Base-by-base conservation (phyloP, 2,113 vertebrate genomes). In the Burhinus oedicnemus region DNA sequence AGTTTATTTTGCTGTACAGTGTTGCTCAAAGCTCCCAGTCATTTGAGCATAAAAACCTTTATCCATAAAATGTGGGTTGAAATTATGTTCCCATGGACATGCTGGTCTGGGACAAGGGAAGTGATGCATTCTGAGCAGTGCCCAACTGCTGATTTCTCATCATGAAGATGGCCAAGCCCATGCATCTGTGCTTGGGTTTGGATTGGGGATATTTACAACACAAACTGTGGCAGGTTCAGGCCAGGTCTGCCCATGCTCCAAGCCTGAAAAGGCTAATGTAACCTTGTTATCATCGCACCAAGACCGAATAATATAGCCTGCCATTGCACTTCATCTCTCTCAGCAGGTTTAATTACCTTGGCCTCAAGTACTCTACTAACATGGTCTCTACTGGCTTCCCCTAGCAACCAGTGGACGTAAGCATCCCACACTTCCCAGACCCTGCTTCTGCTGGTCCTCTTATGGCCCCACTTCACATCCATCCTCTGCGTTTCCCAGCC, bases 231-330 rank as follows among this genome's bases (percentile, higher is more conserved):
- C 65, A 89, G 38, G 75, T 17, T 23, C 13, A 66, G 64, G 15
- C 27, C n/a, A 26, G 17, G 5, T 83, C 55, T 87, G 38, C 34
- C 55, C 15, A 5, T 19, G 11, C 7, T 83, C 22, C 17, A 66
- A 81, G 51, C 19, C 36, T 78, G n/a, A 45, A 70, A 86, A 74
- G 2, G 4, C 6, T 47, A 58, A 29, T 7, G 7, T 49, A 45
- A 58, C 23, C 3, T 2, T 11, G 11, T 17, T 47, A 40, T 30
- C 54, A 40, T 25, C 1, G 0, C 25, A 66, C 22, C 22, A 75
- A 74, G 23, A 10, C 29, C 25, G 70, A 70, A 8, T 40, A 85
- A 44, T 26, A 44, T 10, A 61, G 12, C 6, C 51, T 51, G 45
- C 26, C 38, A 13, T 27, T 78, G 32, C 11, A 19, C 69, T 42